Conservation (phyloP, 2,888 invertebrate genomes). For the Syritta pipiens region DNA sequence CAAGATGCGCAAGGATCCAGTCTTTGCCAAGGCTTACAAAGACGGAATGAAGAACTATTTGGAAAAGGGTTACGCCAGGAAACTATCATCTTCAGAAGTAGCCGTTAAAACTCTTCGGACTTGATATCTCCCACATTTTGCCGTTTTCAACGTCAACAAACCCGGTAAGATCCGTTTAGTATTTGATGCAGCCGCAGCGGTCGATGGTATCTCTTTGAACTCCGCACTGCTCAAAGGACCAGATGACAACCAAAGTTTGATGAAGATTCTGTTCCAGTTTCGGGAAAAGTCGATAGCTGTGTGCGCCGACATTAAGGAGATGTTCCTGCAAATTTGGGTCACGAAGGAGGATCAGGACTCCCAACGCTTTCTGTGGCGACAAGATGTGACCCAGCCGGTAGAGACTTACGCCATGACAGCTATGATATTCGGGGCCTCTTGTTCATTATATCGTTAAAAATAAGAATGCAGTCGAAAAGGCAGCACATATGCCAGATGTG, state of each 20-base stretch:
- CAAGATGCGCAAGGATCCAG: constrained; percentile 56
- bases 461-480: constrained; percentile 38
- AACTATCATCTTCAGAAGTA: constrained; percentile 23
- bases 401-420: constrained; percentile 50
- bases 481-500: constrained; percentile 24
- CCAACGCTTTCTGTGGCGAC: constrained; percentile 72
- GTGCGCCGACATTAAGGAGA: constrained; percentile 70
- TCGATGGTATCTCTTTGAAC: constrained; percentile 26
- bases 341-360: constrained; percentile 71
- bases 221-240: constrained; percentile 72
- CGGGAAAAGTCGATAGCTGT: constrained; percentile 73
- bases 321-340: constrained; percentile 69
- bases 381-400: neutral
- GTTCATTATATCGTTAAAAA: constrained; percentile 65
- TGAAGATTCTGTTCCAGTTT: constrained; percentile 74
- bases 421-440: constrained; percentile 54
- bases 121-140: constrained; percentile 70
- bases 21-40: constrained; percentile 43
- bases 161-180: constrained; percentile 71
- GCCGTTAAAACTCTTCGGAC: neutral
- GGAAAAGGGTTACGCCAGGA: constrained; percentile 62
- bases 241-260: constrained; percentile 72
- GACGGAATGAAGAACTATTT: constrained; percentile 53
- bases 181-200: constrained; percentile 72
- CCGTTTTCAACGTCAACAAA: constrained; percentile 70